Evolutionary conservation across 2,888 invertebrate genomes (phyloP).

Genomic region (Trichopria drosophilae): DNA sequence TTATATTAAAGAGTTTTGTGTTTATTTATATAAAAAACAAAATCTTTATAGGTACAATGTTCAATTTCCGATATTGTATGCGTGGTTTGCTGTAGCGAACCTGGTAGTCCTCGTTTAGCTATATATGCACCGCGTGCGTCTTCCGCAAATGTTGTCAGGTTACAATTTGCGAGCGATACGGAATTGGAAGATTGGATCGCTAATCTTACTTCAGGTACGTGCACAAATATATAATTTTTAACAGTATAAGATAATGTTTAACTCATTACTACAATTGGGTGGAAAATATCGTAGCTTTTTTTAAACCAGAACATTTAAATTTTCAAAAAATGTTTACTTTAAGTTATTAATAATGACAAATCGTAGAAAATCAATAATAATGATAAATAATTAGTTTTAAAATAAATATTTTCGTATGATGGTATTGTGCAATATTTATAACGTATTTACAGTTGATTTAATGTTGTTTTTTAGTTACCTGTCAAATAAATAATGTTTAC

Average conservation of each 20-base stretch:
- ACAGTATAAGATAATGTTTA: too few species aligned
- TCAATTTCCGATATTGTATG: slow-evolving; percentile 77
- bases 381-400: too few species aligned
- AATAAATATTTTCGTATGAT: too few species aligned
- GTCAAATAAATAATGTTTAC: slow-evolving; percentile 71
- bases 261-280: too few species aligned
- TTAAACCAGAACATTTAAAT: too few species aligned
- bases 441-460: too few species aligned
- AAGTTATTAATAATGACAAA: too few species aligned
- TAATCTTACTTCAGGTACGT: slow-evolving; percentile 69
- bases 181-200: slow-evolving; percentile 90
- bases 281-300: too few species aligned
- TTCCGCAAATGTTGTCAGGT: slow-evolving; percentile 65
- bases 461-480: slow-evolving; percentile 69
- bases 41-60: slow-evolving; percentile 64
- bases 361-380: too few species aligned
- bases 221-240: too few species aligned
- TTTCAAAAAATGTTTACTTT: too few species aligned
- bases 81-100: slow-evolving; percentile 78
- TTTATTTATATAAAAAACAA: slow-evolving; percentile 7
- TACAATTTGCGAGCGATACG: slow-evolving; percentile 80
- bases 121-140: slow-evolving; percentile 71
- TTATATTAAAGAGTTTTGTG: neutral
- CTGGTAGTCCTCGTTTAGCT: slow-evolving; percentile 75
- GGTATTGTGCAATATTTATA: too few species aligned